A percentile compares a stretch with the other conserved stretches of the same genome.
Evolutionary conservation across 2,888 invertebrate species (phyloP).

Genomic region (Parnassius smintheus): DNA sequence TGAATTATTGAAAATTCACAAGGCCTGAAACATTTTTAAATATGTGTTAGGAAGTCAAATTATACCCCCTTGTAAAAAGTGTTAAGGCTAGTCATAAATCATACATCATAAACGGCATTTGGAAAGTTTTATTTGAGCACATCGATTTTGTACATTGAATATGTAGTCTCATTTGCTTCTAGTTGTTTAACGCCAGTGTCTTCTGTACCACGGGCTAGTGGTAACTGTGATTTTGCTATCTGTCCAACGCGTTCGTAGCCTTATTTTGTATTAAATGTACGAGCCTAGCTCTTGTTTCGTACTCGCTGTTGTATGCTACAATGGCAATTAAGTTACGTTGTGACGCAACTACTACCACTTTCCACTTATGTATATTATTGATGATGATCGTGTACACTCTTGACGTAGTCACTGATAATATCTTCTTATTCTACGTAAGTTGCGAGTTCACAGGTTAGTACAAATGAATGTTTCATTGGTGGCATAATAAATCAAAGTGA

Average conservation of each 20-base stretch:
- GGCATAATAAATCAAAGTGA: conserved; percentile 35
- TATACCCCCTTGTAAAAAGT: no score
- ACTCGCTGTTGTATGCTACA: conserved; percentile 3
- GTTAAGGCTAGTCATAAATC: background rate
- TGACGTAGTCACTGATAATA: conserved; percentile 4
- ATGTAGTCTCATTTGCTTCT: conserved; percentile 3
- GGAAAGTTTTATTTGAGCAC: conserved; percentile 8
- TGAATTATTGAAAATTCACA: no score
- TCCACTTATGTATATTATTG: conserved; percentile 10
- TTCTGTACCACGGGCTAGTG: conserved; percentile 6
- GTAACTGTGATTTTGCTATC: conserved; percentile 4
- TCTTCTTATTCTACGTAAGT: background rate
- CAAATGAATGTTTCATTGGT: conserved; percentile 16
- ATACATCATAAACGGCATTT: conserved; percentile 1
- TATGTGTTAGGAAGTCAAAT: no score
- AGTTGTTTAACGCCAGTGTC: conserved; percentile 5
- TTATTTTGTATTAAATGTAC: conserved; percentile 17
- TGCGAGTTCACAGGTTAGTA: background rate
- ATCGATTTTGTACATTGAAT: conserved; percentile 18
- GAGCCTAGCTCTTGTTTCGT: conserved; percentile 6
- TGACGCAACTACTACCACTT: conserved; percentile 4
- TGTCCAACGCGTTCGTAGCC: conserved; percentile 8
- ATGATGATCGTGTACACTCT: background rate
- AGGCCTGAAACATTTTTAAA: no score
- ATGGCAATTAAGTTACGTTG: background rate